Percentiles rank a stretch among this genome's conserved stretches.
These are phyloP conservation scores for Aphidius ervi DNA, from an alignment of 1,140 invertebrate genomes.

Conservation along the genomic window DNA sequence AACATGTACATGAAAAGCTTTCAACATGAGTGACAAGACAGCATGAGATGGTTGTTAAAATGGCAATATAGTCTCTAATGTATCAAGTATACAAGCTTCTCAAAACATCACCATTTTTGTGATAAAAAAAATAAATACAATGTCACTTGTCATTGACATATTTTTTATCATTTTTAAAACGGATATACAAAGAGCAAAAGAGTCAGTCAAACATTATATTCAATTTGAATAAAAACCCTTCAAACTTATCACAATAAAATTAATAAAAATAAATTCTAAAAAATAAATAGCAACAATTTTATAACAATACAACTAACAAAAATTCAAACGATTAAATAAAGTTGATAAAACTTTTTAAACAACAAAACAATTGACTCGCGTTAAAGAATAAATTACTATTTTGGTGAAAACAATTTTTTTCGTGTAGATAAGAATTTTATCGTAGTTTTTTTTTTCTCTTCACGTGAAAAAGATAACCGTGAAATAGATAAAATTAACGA, in stretches of 20 bases:
- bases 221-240: too few relatives aligned
- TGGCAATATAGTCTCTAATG: too few relatives aligned
- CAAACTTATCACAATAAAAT: too few relatives aligned
- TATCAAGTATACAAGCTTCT: too few relatives aligned
- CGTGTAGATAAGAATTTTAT: constrained; percentile 4
- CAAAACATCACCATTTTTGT: neutral
- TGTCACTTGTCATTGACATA: constrained; percentile 31
- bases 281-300: too few relatives aligned
- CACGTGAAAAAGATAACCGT: constrained; percentile 7
- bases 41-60: neutral
- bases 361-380: too few relatives aligned
- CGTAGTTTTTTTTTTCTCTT: neutral
- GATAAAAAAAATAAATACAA: constrained; percentile 12
- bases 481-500: constrained; percentile 15
- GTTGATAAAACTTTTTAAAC: too few relatives aligned
- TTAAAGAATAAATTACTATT: too few relatives aligned
- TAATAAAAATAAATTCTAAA: too few relatives aligned
- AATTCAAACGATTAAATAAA: too few relatives aligned
- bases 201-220: neutral
- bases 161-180: constrained; percentile 26
- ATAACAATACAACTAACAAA: too few relatives aligned
- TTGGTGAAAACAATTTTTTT: neutral
- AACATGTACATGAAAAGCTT: neutral
- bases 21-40: constrained; percentile 7
- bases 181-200: constrained; percentile 5